Conservation (phyloP, 2,797 vertebrate genomes). For the Lerista edwardsae region DNA sequence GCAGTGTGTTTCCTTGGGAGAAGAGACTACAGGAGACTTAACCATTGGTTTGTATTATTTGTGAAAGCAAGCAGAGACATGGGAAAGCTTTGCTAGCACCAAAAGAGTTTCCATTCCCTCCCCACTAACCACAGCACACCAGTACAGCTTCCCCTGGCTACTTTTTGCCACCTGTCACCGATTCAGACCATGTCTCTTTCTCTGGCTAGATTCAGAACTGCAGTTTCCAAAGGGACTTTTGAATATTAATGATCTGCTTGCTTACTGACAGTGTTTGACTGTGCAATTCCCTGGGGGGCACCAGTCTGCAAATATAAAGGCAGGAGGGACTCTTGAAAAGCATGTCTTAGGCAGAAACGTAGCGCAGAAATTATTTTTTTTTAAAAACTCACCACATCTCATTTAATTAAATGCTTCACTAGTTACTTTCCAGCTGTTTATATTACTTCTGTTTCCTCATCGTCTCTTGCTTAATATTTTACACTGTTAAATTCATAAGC, state of each 20-base stretch:
- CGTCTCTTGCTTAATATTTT: constrained; percentile 26
- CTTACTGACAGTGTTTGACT: constrained; percentile 17
- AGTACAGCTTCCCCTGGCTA: background rate
- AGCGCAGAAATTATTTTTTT: constrained; percentile 11
- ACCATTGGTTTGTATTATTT: background rate
- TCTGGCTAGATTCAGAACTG: background rate
- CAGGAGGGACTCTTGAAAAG: constrained; percentile 19
- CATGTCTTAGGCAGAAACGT: constrained; percentile 4
- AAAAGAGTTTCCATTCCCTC: background rate
- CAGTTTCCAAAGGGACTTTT: background rate
- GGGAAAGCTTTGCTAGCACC: background rate
- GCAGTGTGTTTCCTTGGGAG: too few relatives aligned
- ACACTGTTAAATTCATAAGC: background rate
- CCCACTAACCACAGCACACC: background rate
- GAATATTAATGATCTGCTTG: constrained; percentile 20
- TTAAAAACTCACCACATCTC: background rate
- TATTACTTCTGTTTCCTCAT: background rate
- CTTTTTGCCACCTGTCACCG: background rate
- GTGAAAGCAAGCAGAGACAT: background rate
- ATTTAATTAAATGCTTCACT: constrained; percentile 31
- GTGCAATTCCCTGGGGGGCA: constrained; percentile 4
- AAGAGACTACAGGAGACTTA: background rate
- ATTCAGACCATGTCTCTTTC: background rate
- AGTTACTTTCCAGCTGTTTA: constrained; percentile 21
- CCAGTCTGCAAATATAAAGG: background rate